A percentile compares a stretch with the other conserved stretches of the same genome.
phyloP scores from a whole-genome alignment of 2,888 invertebrate species.

The Galeruca laticollis region DNA sequence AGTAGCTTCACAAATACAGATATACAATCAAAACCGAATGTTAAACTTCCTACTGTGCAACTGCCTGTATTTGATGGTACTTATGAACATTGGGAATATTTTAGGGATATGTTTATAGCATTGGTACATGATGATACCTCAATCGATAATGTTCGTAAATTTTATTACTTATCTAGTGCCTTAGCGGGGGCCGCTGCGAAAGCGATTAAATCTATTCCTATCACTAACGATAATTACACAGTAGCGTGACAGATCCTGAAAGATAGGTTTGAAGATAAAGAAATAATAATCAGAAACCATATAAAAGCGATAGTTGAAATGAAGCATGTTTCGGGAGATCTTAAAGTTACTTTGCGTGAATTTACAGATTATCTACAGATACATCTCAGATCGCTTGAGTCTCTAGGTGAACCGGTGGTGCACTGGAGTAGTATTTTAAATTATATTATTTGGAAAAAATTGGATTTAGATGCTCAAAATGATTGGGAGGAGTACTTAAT shows the following conservation, averaged over 20 bases:
- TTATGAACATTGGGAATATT: too few relatives aligned
- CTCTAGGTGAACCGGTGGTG: constrained; percentile 12
- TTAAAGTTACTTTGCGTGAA: too few relatives aligned
- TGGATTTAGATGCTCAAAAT: too few relatives aligned
- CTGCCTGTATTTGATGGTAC: too few relatives aligned
- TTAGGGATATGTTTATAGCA: too few relatives aligned
- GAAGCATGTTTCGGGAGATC: too few relatives aligned
- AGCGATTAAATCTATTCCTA: background rate
- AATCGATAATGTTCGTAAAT: constrained; percentile 6
- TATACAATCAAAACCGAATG: background rate
- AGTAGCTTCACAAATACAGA: background rate
- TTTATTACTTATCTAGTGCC: constrained; percentile 6
- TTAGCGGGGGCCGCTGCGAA: constrained; percentile 1
- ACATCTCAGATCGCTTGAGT: constrained; percentile 1
- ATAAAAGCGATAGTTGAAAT: constrained; percentile 5
- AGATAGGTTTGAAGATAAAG: constrained; percentile 1
- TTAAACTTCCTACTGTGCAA: constrained; percentile 5
- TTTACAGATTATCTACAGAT: constrained; percentile 9
- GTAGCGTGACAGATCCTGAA: constrained; percentile 1
- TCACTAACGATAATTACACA: constrained; percentile 11
- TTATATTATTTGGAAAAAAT: constrained; percentile 18
- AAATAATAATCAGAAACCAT: constrained; percentile 9
- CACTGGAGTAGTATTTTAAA: constrained; percentile 16
- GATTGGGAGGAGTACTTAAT: constrained; percentile 8
- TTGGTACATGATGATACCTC: constrained; percentile 13